phyloP scores from a whole-genome alignment of 2,888 invertebrate species.

The Linyphia triangularis region DNA sequence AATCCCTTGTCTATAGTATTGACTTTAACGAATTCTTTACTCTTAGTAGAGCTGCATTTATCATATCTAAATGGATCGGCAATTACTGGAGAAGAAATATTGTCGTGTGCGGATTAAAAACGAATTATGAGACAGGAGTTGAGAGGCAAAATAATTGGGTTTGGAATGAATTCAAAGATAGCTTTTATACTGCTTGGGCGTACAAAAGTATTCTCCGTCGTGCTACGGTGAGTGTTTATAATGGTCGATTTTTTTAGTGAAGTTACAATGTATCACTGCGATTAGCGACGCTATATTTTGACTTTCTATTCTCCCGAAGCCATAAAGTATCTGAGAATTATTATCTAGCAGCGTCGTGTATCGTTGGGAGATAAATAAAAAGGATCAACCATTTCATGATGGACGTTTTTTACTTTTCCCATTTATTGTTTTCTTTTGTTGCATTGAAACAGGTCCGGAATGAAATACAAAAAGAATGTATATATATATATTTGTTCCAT shows the following conservation, averaged over 20 bases:
- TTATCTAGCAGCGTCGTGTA: constrained; percentile 33
- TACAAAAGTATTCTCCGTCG: constrained; percentile 53
- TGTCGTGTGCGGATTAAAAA: constrained; percentile 64
- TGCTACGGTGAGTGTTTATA: constrained; percentile 61
- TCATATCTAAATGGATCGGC: constrained; percentile 72
- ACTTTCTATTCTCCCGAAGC: constrained; percentile 30
- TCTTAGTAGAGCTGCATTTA: constrained; percentile 42
- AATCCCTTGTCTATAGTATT: constrained; percentile 57
- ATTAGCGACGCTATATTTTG: constrained; percentile 49
- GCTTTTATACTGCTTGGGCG: constrained; percentile 49
- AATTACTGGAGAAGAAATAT: constrained; percentile 72
- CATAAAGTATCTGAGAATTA: constrained; percentile 46
- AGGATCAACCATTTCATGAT: constrained; percentile 9
- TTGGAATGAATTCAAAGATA: constrained; percentile 41
- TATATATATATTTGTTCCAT: too few species aligned
- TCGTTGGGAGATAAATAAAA: constrained; percentile 35
- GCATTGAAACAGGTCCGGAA: constrained; percentile 12
- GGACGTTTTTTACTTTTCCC: constrained; percentile 40
- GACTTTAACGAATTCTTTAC: constrained; percentile 40
- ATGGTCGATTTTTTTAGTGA: constrained; percentile 39
- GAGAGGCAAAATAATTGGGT: constrained; percentile 71
- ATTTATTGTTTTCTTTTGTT: constrained; percentile 31
- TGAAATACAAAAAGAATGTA: constrained; percentile 6
- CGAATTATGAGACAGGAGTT: constrained; percentile 71
- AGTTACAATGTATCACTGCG: constrained; percentile 50